Conservation (phyloP, 1,140 invertebrate species). For the Neocloeon triangulifer region DNA sequence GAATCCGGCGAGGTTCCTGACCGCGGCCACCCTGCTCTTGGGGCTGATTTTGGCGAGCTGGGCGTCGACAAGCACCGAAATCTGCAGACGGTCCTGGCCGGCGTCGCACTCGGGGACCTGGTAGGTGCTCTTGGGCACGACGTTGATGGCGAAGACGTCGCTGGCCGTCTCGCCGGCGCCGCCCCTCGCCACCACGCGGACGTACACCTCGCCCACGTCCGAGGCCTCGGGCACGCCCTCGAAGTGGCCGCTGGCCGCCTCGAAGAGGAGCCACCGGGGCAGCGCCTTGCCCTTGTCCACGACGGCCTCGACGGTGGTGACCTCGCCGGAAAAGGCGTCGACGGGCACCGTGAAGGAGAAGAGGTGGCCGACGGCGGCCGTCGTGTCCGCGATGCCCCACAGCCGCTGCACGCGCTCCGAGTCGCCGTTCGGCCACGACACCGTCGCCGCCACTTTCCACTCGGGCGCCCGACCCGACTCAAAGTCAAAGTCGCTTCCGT, state of each 20-base stretch:
- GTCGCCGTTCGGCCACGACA: too few species aligned
- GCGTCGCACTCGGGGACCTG: conserved; percentile 18
- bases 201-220: conserved; percentile 27
- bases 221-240: conserved; percentile 28
- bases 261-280: too few species aligned
- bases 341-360: conserved; percentile 21
- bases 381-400: conserved; percentile 18
- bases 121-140: conserved; percentile 18
- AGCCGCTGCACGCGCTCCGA: conserved; percentile 13
- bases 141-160: conserved; percentile 30
- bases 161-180: conserved; percentile 18
- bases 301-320: too few species aligned
- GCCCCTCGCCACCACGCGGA: conserved; percentile 19
- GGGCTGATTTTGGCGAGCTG: conserved; percentile 22
- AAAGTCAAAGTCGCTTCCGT: too few species aligned
- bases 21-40: conserved; percentile 19
- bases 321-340: conserved; percentile 19
- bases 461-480: too few species aligned
- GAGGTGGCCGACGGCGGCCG: conserved; percentile 19
- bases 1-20: conserved; percentile 27
- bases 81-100: conserved; percentile 17
- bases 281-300: too few species aligned
- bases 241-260: conserved; percentile 21
- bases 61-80: conserved; percentile 22
- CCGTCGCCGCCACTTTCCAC: too few species aligned